Conservation (phyloP, 2,797 vertebrate species). For the Euthynnus affinis region DNA sequence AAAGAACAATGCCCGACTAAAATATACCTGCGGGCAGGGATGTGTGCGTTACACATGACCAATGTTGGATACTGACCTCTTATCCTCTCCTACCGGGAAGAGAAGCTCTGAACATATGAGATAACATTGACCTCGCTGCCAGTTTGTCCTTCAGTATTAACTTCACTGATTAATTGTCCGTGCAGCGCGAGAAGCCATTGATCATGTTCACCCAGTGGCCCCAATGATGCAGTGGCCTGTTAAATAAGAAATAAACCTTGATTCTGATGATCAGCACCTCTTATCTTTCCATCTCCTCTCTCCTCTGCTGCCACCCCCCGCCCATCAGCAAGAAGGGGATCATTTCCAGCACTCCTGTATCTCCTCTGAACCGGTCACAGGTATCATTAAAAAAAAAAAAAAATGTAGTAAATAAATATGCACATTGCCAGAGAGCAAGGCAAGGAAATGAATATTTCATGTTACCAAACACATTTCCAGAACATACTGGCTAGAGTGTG, state of each 20-base stretch:
- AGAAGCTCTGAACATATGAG: slow-evolving; percentile 69
- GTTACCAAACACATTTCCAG: slow-evolving; percentile 75
- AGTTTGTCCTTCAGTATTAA: slow-evolving; percentile 81
- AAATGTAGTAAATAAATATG: slow-evolving; percentile 63
- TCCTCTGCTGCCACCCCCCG: slow-evolving; percentile 19
- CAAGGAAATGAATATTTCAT: slow-evolving; percentile 83
- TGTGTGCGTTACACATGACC: slow-evolving; percentile 11
- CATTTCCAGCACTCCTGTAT: slow-evolving; percentile 22
- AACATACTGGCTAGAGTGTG: slow-evolving; percentile 54
- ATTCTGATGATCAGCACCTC: slow-evolving; percentile 68
- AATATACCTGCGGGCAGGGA: slow-evolving; percentile 43
- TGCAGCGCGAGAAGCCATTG: slow-evolving; percentile 66
- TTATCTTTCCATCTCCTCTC: slow-evolving; percentile 53
- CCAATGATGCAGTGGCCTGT: slow-evolving; percentile 67
- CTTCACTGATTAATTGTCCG: slow-evolving; percentile 80
- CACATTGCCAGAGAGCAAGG: slow-evolving; percentile 57
- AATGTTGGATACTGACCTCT: slow-evolving; percentile 39
- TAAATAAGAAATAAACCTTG: slow-evolving; percentile 77
- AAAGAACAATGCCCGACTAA: slow-evolving; percentile 23
- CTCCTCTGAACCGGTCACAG: slow-evolving; percentile 42
- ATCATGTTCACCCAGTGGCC: slow-evolving; percentile 71
- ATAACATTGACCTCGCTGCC: slow-evolving; percentile 80
- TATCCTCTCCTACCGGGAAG: slow-evolving; percentile 51
- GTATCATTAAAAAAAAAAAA: slow-evolving; percentile 52
- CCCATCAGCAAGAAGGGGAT: slow-evolving; percentile 43